A percentile compares a stretch with the other conserved stretches of the same genome.
phyloP scores from a whole-genome alignment of 2,113 vertebrate species.

The Megaptera novaeangliae region DNA sequence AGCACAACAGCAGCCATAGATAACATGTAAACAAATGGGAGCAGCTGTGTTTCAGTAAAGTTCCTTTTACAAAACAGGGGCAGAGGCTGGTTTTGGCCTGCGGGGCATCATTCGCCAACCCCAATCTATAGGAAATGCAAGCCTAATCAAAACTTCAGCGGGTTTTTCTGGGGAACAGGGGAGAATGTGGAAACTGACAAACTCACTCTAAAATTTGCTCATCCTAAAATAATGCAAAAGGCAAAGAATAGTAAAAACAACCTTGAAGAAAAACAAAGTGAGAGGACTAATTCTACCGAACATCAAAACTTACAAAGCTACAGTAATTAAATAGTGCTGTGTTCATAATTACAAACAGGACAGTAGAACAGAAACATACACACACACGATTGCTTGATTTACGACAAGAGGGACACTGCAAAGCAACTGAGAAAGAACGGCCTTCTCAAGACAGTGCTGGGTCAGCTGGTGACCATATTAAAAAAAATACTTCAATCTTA shows the following conservation, averaged over 20 bases:
- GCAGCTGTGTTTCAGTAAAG: not conserved
- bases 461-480: not conserved
- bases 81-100: not conserved
- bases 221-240: not conserved
- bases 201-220: not conserved
- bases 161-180: not conserved
- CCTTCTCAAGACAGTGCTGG: not conserved
- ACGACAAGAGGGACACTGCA: not conserved
- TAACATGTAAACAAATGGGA: not conserved
- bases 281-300: not conserved
- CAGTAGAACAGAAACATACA: not conserved
- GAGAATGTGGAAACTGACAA: not conserved
- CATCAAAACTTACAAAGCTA: not conserved
- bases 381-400: not conserved
- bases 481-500: not conserved
- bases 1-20: not conserved
- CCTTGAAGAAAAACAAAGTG: not conserved
- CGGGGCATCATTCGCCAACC: not conserved
- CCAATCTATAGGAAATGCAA: not conserved
- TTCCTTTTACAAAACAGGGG: not conserved
- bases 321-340: not conserved
- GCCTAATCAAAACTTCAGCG: not conserved
- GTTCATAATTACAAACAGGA: not conserved
- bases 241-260: not conserved
- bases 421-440: not conserved